Evolutionary conservation across 2,888 invertebrate genomes (phyloP).

Genomic region (Rhamnusium bicolor): DNA sequence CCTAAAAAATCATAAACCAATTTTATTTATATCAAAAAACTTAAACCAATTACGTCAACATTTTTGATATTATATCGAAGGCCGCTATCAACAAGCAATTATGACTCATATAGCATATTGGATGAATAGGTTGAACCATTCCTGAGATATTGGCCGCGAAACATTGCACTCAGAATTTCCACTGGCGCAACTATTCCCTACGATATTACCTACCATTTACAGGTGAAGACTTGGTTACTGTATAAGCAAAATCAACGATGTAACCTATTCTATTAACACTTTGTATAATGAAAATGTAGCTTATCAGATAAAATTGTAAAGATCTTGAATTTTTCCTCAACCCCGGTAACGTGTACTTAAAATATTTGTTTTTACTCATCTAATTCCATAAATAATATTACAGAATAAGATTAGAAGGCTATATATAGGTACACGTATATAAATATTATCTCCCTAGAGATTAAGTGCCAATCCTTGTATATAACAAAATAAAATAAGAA

Average conservation of each 20-base stretch:
- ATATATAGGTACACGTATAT: background rate
- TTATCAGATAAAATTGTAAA: background rate
- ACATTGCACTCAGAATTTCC: too few species aligned
- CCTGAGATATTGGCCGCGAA: too few species aligned
- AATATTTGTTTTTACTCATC: background rate
- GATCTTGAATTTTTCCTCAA: background rate
- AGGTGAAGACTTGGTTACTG: background rate
- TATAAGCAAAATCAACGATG: background rate
- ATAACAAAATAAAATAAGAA: background rate
- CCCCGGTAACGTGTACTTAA: background rate
- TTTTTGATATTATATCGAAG: too few species aligned
- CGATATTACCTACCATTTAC: too few species aligned
- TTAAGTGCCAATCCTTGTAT: background rate
- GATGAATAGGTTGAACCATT: too few species aligned
- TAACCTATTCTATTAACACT: background rate
- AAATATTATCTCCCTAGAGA: background rate
- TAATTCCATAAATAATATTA: background rate
- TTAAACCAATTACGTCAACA: too few species aligned
- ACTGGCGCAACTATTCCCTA: too few species aligned
- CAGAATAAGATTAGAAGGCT: background rate
- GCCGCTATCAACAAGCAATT: too few species aligned
- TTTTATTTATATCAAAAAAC: too few species aligned
- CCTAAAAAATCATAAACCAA: too few species aligned
- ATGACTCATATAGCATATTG: too few species aligned
- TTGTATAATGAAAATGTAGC: background rate